Base-by-base conservation (phyloP, 1,140 invertebrate genomes). In the Cydia amplana region DNA sequence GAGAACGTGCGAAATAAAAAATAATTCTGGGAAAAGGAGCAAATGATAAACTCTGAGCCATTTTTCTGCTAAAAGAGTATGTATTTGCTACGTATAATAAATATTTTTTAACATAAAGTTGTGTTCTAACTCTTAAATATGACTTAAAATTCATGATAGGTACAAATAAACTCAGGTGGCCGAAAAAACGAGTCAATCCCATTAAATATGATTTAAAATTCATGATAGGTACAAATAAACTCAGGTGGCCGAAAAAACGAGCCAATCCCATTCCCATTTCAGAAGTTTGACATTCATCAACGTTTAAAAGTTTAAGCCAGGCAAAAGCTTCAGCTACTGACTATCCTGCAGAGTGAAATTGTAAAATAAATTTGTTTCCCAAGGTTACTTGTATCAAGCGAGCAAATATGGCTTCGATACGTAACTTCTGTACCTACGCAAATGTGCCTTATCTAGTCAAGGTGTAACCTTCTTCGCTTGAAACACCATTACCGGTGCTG, bases 351-450 rank as follows among this genome's bases (percentile, higher is more conserved):
- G 12, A 65, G 16, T 28, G 20, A 23, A 14, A 65, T 32, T 36
- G 28, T 65, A 65, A 65, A 32, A 28, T 67, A 67, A 67, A 67
- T 67, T 36, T 67, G 28, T 67, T 67, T 32, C n/a, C 16, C 12
- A n/a, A 28, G 14, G 25, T 36, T 32, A 32, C 28, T 2, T 67
- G 28, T 1, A 67, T 25, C 64, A n/a, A 67, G 16, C 25, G 25
- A 67, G 64, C 25, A 64, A 67, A 64, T 36, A 67, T 16, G 64
- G 28, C 23, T 67, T 67, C 14, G 28, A 51, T 51, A 51, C n/a
- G 25, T 67, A 36, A 32, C 25, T 4, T 67, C 16, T 51, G 16
- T 51, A 67, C n/a, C n/a, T n/a, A n/a, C 64, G 14, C 64, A 67
- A 32, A 67, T 14, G 3, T 67, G 25, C 25, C 64, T 67, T 67